These are phyloP conservation scores for Aricia artaxerxes DNA, from an alignment of 2,888 invertebrate genomes.

Conservation along the genomic window DNA sequence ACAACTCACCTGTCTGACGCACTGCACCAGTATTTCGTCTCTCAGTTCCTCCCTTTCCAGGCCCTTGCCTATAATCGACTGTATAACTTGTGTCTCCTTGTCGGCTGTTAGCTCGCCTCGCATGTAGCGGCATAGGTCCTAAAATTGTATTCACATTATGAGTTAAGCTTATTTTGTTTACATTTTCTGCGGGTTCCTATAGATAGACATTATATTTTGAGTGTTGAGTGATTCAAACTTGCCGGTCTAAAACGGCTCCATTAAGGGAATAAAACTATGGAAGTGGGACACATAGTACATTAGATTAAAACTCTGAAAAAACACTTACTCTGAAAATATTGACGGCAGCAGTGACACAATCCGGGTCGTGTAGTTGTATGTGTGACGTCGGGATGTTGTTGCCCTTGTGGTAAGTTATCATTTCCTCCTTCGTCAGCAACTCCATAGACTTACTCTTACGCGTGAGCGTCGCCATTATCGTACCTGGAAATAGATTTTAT, in stretches of 20 bases:
- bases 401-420: constrained; percentile 93
- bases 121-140: constrained; percentile 95
- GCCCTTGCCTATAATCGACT: constrained; percentile 91
- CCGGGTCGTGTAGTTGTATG: constrained; percentile 96
- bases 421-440: constrained; percentile 93
- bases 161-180: no score
- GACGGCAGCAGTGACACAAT: constrained; percentile 94
- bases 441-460: constrained; percentile 89
- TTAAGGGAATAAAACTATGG: no score
- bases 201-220: no score
- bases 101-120: constrained; percentile 93
- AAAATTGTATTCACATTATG: constrained; percentile 37
- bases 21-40: constrained; percentile 95
- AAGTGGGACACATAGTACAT: no score
- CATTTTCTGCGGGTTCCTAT: no score
- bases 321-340: constrained; percentile 91
- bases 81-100: constrained; percentile 90
- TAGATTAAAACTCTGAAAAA: neutral
- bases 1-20: constrained; percentile 86
- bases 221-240: no score
- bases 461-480: constrained; percentile 92
- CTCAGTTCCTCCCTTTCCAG: constrained; percentile 94
- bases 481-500: constrained; percentile 60
- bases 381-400: constrained; percentile 95
- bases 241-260: no score